These are phyloP conservation scores for Drosophila picticornis DNA, from an alignment of 2,888 invertebrate species.

Conservation along the genomic window DNA sequence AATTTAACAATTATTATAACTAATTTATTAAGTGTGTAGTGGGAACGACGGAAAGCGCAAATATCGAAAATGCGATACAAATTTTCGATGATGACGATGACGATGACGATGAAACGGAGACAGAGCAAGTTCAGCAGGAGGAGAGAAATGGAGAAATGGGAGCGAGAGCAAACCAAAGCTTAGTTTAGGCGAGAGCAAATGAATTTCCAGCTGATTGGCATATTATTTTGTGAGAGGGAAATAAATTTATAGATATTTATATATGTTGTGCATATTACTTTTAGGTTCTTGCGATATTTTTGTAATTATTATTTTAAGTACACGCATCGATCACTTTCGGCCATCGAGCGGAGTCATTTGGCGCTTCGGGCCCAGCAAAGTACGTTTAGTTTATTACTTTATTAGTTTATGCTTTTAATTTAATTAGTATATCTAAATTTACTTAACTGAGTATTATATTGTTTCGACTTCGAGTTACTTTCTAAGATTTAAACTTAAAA, in stretches of 20 bases:
- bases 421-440: constrained; percentile 15
- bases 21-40: constrained; percentile 64
- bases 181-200: constrained; percentile 68
- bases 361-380: constrained; percentile 37
- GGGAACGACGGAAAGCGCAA: constrained; percentile 10
- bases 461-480: constrained; percentile 46
- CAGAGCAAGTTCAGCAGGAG: not conserved
- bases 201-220: constrained; percentile 47
- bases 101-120: not conserved
- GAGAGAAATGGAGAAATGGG: constrained; percentile 1
- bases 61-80: constrained; percentile 18
- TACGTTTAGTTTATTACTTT: constrained; percentile 21
- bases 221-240: constrained; percentile 35
- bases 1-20: constrained; percentile 70
- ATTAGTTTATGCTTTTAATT: constrained; percentile 13
- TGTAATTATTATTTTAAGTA: constrained; percentile 39
- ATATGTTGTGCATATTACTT: constrained; percentile 60
- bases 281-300: constrained; percentile 33
- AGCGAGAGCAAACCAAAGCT: constrained; percentile 73
- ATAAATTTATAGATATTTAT: constrained; percentile 17
- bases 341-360: constrained; percentile 50
- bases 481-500: constrained; percentile 54
- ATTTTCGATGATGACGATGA: constrained; percentile 11
- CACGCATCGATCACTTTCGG: constrained; percentile 20
- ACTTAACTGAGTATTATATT: constrained; percentile 55